Evolutionary conservation across 1,140 invertebrate genomes (phyloP).

Genomic region (Epicauta chinensis): DNA sequence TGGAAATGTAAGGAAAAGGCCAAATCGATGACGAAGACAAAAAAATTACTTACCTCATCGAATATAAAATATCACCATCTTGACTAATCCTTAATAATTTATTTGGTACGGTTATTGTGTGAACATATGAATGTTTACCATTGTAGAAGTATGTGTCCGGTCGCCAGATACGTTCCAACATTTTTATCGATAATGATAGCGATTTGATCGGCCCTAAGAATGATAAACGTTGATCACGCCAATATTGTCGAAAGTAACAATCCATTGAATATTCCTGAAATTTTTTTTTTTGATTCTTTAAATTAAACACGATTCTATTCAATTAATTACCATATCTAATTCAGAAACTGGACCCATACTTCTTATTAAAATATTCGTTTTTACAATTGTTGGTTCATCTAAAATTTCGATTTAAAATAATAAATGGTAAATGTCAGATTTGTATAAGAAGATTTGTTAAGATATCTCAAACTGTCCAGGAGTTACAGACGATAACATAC

Average conservation of each 20-base stretch:
- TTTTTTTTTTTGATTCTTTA: constrained; percentile 1
- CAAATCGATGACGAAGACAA: background rate
- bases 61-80: constrained; percentile 89
- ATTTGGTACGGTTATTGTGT: constrained; percentile 92
- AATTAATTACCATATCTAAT: constrained; percentile 76
- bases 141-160: constrained; percentile 88
- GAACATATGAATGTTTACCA: constrained; percentile 75
- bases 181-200: constrained; percentile 80
- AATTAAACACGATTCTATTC: background rate
- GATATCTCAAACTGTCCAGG: background rate
- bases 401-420: constrained; percentile 24
- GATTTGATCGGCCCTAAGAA: constrained; percentile 76
- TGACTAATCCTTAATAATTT: constrained; percentile 83
- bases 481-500: no score
- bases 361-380: constrained; percentile 86
- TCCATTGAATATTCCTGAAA: constrained; percentile 92
- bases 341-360: constrained; percentile 95
- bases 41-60: constrained; percentile 66
- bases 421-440: background rate
- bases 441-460: background rate
- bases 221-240: constrained; percentile 76
- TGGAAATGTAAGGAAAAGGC: background rate
- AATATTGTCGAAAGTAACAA: constrained; percentile 90
- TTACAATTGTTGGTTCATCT: constrained; percentile 82
- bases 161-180: constrained; percentile 87